Evolutionary conservation across 1,140 invertebrate genomes (phyloP).

Genomic region (Pentalonia nigronervosa): DNA sequence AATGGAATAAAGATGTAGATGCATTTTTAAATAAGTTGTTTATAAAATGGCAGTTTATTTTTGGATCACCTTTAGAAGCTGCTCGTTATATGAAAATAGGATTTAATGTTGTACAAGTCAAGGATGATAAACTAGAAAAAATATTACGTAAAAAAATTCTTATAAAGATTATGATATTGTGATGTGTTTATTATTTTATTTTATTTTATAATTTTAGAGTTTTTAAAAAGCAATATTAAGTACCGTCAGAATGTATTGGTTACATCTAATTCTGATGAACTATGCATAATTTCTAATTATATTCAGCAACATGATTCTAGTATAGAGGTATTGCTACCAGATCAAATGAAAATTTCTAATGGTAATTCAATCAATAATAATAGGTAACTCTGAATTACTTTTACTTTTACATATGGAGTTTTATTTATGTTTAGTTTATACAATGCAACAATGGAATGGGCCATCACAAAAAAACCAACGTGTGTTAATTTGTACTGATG

Average conservation of each 20-base stretch:
- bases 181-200: not conserved
- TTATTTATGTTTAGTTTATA: conserved; percentile 44
- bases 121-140: conserved; percentile 12
- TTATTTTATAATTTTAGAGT: conserved; percentile 13
- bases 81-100: conserved; percentile 38
- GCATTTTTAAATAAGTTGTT: not conserved
- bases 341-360: not conserved
- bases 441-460: not conserved
- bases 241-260: not conserved
- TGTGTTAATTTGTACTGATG: conserved; percentile 41
- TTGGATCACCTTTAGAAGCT: conserved; percentile 47
- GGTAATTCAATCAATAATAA: not conserved
- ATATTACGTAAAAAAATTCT: not conserved
- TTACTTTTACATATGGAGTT: not conserved
- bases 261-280: conserved; percentile 18
- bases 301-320: not conserved
- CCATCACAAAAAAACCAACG: not conserved
- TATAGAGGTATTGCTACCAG: conserved; percentile 19
- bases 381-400: not conserved
- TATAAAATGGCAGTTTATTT: conserved; percentile 51
- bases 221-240: not conserved
- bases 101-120: not conserved
- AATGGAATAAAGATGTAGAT: conserved; percentile 28
- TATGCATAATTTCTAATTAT: not conserved
- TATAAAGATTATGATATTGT: not conserved